Percentiles rank a stretch among this genome's conserved stretches.
Conservation (phyloP, 2,888 invertebrate genomes). For the Argynnis bischoffii region DNA sequence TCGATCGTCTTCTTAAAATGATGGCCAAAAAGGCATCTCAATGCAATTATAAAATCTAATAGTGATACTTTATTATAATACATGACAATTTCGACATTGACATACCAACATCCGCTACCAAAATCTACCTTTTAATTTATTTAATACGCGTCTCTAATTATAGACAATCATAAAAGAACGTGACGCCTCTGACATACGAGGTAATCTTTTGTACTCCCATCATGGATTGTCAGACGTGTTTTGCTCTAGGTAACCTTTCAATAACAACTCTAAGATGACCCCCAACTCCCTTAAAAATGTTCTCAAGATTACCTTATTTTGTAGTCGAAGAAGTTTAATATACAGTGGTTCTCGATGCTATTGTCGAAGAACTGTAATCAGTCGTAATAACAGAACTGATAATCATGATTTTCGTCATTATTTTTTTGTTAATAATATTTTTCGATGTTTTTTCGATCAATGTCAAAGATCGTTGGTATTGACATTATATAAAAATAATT, state of each 20-base stretch:
- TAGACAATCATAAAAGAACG: conserved; percentile 67
- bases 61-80: conserved; percentile 26
- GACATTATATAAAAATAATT: conserved; percentile 69
- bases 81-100: conserved; percentile 59
- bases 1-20: too few species aligned
- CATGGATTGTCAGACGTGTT: conserved; percentile 70
- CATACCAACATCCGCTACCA: conserved; percentile 55
- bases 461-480: conserved; percentile 74
- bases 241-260: conserved; percentile 64
- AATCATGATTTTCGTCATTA: conserved; percentile 68
- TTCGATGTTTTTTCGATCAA: conserved; percentile 63
- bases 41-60: not conserved
- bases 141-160: conserved; percentile 77
- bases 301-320: conserved; percentile 42
- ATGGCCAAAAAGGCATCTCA: too few species aligned
- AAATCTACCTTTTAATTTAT: conserved; percentile 63
- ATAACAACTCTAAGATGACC: conserved; percentile 49
- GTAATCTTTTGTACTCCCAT: conserved; percentile 76
- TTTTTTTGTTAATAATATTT: conserved; percentile 68
- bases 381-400: conserved; percentile 69
- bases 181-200: conserved; percentile 75
- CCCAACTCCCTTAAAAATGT: conserved; percentile 37
- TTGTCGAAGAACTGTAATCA: conserved; percentile 77
- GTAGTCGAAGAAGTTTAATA: conserved; percentile 48
- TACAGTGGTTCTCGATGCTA: conserved; percentile 52